Base-by-base conservation (phyloP, 2,797 vertebrate genomes). In the Chelidonichthys spinosus region DNA sequence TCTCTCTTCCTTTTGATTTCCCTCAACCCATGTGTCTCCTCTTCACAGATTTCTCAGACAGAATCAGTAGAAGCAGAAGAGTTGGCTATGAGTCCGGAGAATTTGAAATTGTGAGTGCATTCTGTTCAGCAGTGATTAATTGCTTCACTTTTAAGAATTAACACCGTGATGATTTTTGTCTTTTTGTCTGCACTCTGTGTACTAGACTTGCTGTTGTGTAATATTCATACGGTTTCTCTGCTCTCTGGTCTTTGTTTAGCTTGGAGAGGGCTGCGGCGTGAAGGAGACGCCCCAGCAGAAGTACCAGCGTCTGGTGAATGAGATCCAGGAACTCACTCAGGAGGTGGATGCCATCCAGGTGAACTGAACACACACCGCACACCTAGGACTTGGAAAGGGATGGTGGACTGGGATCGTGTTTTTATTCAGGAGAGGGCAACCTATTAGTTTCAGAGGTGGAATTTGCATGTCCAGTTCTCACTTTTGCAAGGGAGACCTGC, bases 231-330 rank as follows among this genome's bases (percentile, higher is more conserved):
- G 0, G 1, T 69, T 25, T 59, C 37, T 72, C 5, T 63, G 3
- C n/a, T n/a, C 36, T 66, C 25, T 67, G 17, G 5, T 82, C 17
- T 44, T 17, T 70, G 46, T 55, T 63, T 0, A 99, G 97, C 92
- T 98, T 10, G 97, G 95, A 2, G 97, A 98, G 79, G 97, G 97
- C 7, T 93, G 95, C 9, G 96, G 96, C 47, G 89, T 96, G 74
- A 98, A 98, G 87, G 98, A 99, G 92, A 98, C 96, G 0, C 98
- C 98, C 1, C 97, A 97, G 91, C 98, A 99, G 90, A 97, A 97
- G 79, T 99, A 98, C 82, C 97, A 98, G 78, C 95, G 97, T 32
- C 89, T 99, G 69, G 94, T 98, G 59, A 96, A 97, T 46, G 97
- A 99, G 89, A 96, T 99, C 84, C 97, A 97, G 81, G 97, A 99